These are phyloP conservation scores for Pseudeuparius sepicola DNA, from an alignment of 2,888 invertebrate genomes.

Conservation along the genomic window DNA sequence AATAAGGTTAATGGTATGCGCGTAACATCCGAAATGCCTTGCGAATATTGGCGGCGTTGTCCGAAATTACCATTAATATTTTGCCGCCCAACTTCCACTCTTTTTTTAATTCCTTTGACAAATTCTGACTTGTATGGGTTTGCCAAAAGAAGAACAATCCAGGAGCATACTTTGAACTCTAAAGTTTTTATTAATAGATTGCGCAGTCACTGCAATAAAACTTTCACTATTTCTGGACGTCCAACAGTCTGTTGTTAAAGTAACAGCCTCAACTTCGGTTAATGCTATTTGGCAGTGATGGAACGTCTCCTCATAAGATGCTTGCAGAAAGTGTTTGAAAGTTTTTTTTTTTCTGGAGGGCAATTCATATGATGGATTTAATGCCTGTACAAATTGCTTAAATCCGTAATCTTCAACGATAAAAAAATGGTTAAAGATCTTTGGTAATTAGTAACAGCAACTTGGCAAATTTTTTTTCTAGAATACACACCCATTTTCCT, in stretches of 20 bases:
- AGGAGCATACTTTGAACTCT: constrained; percentile 22
- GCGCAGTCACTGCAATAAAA: constrained; percentile 28
- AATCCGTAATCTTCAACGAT: constrained; percentile 27
- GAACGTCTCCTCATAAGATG: constrained; percentile 17
- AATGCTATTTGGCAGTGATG: constrained; percentile 16
- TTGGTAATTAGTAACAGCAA: constrained; percentile 8
- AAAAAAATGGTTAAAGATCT: constrained; percentile 19
- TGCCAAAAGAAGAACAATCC: constrained; percentile 19
- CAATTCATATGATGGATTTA: constrained; percentile 25
- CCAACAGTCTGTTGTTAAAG: constrained; percentile 29
- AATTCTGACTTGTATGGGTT: constrained; percentile 23
- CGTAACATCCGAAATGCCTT: constrained; percentile 19
- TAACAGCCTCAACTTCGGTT: constrained; percentile 20
- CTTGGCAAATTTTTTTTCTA: too few relatives aligned
- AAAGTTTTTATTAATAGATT: constrained; percentile 25
- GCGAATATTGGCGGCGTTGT: too few relatives aligned
- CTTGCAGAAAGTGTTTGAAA: constrained; percentile 20
- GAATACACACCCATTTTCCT: too few relatives aligned
- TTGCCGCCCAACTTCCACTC: constrained; percentile 20
- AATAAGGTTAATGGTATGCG: constrained; percentile 14
- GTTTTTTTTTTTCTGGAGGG: constrained; percentile 24
- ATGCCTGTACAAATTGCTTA: constrained; percentile 22
- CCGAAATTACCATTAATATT: constrained; percentile 24
- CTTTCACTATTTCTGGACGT: constrained; percentile 28
- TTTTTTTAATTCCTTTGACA: constrained; percentile 15